Base-by-base conservation (phyloP, 2,797 vertebrate genomes). In the Melanotaenia nigrans region DNA sequence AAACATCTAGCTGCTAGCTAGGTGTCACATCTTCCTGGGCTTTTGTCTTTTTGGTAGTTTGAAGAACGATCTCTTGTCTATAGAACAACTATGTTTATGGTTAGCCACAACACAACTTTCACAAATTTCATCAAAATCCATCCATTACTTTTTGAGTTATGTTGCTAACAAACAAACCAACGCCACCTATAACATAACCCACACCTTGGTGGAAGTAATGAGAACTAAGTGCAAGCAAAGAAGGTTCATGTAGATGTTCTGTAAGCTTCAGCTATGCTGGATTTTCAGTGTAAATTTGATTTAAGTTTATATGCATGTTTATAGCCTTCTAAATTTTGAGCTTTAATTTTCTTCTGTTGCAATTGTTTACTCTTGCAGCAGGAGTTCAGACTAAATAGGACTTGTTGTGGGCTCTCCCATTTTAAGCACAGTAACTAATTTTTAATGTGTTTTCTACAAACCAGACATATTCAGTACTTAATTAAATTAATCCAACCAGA, bases 401-500 rank as follows among this genome's bases (percentile, higher is more conserved):
- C 33, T 18, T 58, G 7, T 22, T 69, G 38, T 65, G 13, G 10
- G 30, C 30, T n/a, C 4, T 18, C 60, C 38, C 25, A 12, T 8
- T 36, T 16, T 20, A 51, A 63, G 36, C 55, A 40, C 25, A 33
- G 77, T 68, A 56, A 74, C 57, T 55, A 40, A 61, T 33, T 49
- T 38, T 71, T 28, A 57, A 22, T 68, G 51, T 7, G n/a, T 60
- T 60, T 69, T 79, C 49, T 68, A 47, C 24, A 49, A 30, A 45
- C 24, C 24, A 51, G n/a, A 57, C 51, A 65, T 18, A 14, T 22
- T 22, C 7, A 16, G 22, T 57, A 65, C 73, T 59, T 32, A 71
- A 38, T 74, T 57, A 65, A 51, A 66, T 62, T 3, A 73, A 80
- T 63, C 51, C 28, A 54, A 65, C 47, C 78, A 77, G 57, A 85